Evolutionary conservation across 2,888 invertebrate species (phyloP).

Genomic region (Drosophila meridionalis): DNA sequence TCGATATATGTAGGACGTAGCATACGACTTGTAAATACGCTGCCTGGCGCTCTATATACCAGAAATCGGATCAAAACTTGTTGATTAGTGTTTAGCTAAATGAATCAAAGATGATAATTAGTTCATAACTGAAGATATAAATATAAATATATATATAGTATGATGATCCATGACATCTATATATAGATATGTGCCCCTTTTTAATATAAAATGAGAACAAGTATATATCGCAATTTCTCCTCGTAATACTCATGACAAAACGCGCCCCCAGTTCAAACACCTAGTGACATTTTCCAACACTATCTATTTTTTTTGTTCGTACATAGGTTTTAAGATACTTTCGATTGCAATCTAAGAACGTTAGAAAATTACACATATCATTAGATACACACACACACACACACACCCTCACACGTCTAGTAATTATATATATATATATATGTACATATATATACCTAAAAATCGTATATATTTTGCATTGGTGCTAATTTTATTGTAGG

Average conservation of each 20-base stretch:
- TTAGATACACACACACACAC: slow-evolving; percentile 31
- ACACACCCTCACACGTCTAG: slow-evolving; percentile 20
- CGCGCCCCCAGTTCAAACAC: slow-evolving; percentile 24
- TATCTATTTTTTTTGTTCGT: not conserved
- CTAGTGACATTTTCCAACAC: slow-evolving; percentile 26
- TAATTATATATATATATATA: slow-evolving; percentile 1
- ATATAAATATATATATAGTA: slow-evolving; percentile 1
- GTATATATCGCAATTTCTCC: not conserved
- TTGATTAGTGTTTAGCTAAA: slow-evolving; percentile 66
- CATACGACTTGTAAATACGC: slow-evolving; percentile 44
- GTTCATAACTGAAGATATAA: slow-evolving; percentile 2
- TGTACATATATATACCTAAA: slow-evolving; percentile 7
- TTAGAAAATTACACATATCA: slow-evolving; percentile 71
- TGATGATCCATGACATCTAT: not conserved
- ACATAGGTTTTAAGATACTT: slow-evolving; percentile 22
- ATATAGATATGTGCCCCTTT: slow-evolving; percentile 8
- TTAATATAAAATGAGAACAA: not conserved
- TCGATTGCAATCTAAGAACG: slow-evolving; percentile 43
- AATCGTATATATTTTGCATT: slow-evolving; percentile 64
- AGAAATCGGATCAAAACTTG: slow-evolving; percentile 48
- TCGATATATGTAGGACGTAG: slow-evolving; percentile 21
- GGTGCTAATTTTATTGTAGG: slow-evolving; percentile 74
- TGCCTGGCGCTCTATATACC: slow-evolving; percentile 24
- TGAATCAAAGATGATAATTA: slow-evolving; percentile 31
- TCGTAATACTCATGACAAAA: slow-evolving; percentile 6